Evolutionary conservation across 2,888 invertebrate genomes (phyloP).

Genomic region (Salpingus planirostris): DNA sequence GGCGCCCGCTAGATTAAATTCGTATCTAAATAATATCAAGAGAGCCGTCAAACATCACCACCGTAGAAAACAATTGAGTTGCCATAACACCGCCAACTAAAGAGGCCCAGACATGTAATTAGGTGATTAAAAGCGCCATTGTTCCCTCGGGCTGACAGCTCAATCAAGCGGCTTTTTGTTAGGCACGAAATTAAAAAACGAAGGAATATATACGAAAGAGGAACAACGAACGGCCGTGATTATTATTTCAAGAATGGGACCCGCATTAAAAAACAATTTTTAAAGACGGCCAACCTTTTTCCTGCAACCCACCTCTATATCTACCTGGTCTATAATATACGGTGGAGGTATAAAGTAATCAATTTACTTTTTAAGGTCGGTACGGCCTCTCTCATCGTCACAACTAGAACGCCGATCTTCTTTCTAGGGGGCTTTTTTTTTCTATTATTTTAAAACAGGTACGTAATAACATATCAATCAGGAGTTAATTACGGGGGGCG

Average conservation of each 20-base stretch:
- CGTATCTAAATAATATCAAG: slow-evolving; percentile 19
- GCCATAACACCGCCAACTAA: slow-evolving; percentile 36
- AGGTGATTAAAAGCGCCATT: slow-evolving; percentile 42
- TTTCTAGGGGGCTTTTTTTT: no score
- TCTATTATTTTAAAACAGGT: no score
- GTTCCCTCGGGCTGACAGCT: slow-evolving; percentile 41
- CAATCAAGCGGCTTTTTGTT: slow-evolving; percentile 40
- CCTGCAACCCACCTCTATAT: no score
- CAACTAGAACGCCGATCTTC: no score
- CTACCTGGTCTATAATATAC: no score
- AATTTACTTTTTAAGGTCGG: no score
- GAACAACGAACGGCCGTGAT: slow-evolving; percentile 22
- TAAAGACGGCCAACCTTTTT: no score
- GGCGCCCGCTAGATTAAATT: no score
- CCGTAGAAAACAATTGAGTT: slow-evolving; percentile 30
- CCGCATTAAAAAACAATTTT: slow-evolving; percentile 41
- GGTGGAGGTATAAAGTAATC: no score
- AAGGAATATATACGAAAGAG: slow-evolving; percentile 5
- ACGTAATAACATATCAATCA: slow-evolving; percentile 41
- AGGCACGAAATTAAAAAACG: slow-evolving; percentile 29
- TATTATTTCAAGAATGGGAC: slow-evolving; percentile 38
- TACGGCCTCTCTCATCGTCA: no score
- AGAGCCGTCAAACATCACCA: slow-evolving; percentile 12
- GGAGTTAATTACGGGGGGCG: slow-evolving; percentile 34
- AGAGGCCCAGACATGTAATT: slow-evolving; percentile 40